Conservation (phyloP, 2,888 invertebrate species). For the Dynastes hyllus region DNA sequence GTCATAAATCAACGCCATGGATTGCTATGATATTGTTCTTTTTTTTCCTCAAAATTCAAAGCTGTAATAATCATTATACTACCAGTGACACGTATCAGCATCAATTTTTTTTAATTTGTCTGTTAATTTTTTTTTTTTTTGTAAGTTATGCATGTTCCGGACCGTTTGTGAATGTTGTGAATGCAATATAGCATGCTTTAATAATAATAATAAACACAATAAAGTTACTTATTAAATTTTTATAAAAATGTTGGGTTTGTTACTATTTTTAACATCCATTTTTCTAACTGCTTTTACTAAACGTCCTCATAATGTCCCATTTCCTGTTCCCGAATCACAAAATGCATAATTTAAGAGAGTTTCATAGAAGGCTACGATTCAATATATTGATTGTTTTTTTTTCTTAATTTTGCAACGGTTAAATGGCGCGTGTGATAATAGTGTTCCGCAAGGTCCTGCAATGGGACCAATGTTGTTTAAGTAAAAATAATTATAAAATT, state of each 20-base stretch:
- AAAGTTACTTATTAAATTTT: slow-evolving; percentile 49
- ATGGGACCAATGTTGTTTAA: not conserved
- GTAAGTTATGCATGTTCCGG: slow-evolving; percentile 50
- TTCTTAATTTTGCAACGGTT: not conserved
- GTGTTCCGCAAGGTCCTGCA: not conserved
- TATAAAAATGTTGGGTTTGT: slow-evolving; percentile 53
- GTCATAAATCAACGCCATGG: too few relatives aligned
- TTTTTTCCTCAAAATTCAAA: not conserved
- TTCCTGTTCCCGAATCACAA: not conserved
- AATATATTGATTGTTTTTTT: not conserved
- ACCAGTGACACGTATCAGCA: slow-evolving; percentile 2
- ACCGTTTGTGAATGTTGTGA: slow-evolving; percentile 51
- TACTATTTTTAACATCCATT: slow-evolving; percentile 49
- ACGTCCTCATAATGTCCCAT: not conserved
- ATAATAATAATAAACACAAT: slow-evolving; percentile 42
- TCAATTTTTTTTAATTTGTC: slow-evolving; percentile 25
- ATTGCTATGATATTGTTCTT: not conserved
- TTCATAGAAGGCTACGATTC: not conserved
- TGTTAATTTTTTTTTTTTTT: slow-evolving; percentile 1
- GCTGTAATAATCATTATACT: not conserved
- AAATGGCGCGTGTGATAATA: not conserved
- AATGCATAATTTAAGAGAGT: not conserved
- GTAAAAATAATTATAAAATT: not conserved
- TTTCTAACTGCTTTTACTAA: slow-evolving; percentile 49
- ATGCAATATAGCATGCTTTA: slow-evolving; percentile 55